Evolutionary conservation across 1,140 invertebrate genomes (phyloP), one percentile per base, ranked within the genome.

Genomic region (Branchinecta lindahli): DNA sequence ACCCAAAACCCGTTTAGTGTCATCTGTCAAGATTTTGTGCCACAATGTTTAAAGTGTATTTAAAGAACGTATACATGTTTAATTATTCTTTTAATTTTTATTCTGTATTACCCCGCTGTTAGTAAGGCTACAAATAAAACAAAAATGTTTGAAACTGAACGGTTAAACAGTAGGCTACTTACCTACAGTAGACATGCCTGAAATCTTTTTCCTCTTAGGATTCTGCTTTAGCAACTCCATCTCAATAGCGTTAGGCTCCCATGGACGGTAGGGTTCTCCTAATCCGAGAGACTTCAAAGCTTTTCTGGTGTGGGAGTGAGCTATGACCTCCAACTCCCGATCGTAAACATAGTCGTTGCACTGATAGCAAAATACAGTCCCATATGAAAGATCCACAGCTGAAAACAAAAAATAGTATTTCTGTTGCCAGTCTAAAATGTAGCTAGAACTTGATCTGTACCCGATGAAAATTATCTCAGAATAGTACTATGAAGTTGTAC

Each of bases 261-360:
- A 94, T 10, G 87, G 83, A 75, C 84, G 83, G 80, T 85, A 90
- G 72, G 84, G 84, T 61, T 85, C 82, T 75, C 84, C 85, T 70
- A 90, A 83, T 66, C 87, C 86, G 68, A 88, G 76, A 45, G 83
- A 83, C 76, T 83, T 85, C 69, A 80, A 79, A 67, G 75, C 73
- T 74, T 81, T 80, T 73, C 82, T 82, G 78, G 83, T 83, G 81
- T 80, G 86, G 76, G 79, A 81, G 77, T 79, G 85, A 21, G 85
- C 85, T 66, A 87, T 80, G 20, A 77, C 75, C 71, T 86, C 85
- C 45, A 85, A 74, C 33, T 84, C 82, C 65, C 84, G 79, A 77
- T 96, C 92, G 80, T 94, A 94, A 61, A 96, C 88, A 78, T 95
- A 96, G 79, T 97, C 94, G 68, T 86, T 84, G 78, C 95, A 98